These are phyloP conservation scores for Canis aureus DNA, from an alignment of 2,113 vertebrate species.

Conservation along the genomic window DNA sequence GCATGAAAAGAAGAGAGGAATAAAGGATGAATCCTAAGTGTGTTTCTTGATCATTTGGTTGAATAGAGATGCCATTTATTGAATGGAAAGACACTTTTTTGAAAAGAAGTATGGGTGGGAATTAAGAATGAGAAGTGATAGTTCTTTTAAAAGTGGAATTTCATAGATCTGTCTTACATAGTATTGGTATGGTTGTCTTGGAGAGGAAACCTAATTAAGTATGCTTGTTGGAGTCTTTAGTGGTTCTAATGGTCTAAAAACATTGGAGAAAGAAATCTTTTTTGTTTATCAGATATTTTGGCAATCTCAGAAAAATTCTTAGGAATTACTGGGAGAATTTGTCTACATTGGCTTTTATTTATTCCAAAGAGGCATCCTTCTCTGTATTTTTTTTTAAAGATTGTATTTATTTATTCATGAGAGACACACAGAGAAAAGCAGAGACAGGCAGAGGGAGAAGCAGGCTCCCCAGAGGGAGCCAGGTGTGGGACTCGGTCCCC, in stretches of 20 bases:
- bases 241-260: conserved; percentile 10
- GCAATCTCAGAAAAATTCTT: background rate
- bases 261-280: background rate
- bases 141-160: background rate
- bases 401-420: no score
- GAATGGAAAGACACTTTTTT: background rate
- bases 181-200: background rate
- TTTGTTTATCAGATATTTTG: conserved; percentile 46
- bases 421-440: no score
- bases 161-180: background rate
- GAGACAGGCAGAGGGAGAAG: no score
- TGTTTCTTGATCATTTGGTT: background rate
- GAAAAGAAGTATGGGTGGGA: background rate
- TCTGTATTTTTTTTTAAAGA: background rate
- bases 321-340: background rate
- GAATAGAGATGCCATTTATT: background rate
- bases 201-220: background rate
- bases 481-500: no score
- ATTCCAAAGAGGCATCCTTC: background rate
- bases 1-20: background rate
- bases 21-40: background rate
- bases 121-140: background rate
- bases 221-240: background rate
- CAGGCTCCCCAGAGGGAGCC: no score
- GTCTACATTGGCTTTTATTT: background rate